Base-by-base conservation (phyloP, 23 tunicate species). In the Phallusia fumigata region DNA sequence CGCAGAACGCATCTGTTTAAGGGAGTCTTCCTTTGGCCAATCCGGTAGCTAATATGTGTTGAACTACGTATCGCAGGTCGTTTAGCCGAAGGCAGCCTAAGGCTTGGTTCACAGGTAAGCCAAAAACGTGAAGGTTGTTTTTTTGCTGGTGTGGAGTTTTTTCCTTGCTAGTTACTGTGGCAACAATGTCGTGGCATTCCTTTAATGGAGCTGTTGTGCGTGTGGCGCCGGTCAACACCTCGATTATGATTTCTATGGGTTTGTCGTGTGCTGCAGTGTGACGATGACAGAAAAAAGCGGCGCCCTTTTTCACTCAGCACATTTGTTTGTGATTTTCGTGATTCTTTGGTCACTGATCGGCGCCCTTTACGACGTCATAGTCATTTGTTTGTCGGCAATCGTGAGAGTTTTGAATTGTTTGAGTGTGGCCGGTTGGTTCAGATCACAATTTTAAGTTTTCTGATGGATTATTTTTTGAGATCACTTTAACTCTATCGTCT, bases 151-250 rank as follows among this genome's bases (percentile, higher is more conserved):
- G 69, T 58, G 69, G 28, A 24, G 69, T 58, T 58, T 58, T 40
- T 40, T 58, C 26, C 69, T 58, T 58, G 69, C 69, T 58, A 58
- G 69, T 13, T 58, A 58, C 69, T 58, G 69, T 58, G 69, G 69
- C 69, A 58, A 58, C 69, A 11, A 16, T 58, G 69, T 58, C 69
- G 69, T 58, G 69, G 16, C 69, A 58, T 58, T 58, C 28, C 16
- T 58, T 58, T 6, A 58, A 58, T 58, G 69, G 28, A 58, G 69
- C 69, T 58, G 69, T 58, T 58, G 69, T 58, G 69, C 69, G 69
- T 58, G 69, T 58, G 69, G 28, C 28, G 69, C 28, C 69, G 69
- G 5, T 40, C 69, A 58, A 58, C 69, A 13, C 69, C 26, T 16
- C 11, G 69, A 58, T 58, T 58, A 58, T 58, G 69, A 58, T 58